A percentile compares a stretch with the other conserved stretches of the same genome.
These are phyloP conservation scores for Lymantria dispar DNA, from an alignment of 2,888 invertebrate genomes.

Conservation along the genomic window DNA sequence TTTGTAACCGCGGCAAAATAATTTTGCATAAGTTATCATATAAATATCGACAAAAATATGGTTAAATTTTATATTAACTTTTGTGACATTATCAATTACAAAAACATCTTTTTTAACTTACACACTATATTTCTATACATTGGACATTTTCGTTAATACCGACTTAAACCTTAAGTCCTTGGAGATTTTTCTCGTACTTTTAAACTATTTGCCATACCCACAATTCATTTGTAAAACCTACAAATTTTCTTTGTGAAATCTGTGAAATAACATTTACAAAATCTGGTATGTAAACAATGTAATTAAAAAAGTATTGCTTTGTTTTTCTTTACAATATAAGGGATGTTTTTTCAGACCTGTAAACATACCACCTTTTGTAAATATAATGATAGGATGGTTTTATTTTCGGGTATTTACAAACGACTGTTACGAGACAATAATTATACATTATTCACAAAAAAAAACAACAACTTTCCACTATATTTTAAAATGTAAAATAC, in stretches of 20 bases:
- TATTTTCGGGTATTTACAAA: neutral
- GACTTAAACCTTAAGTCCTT: neutral
- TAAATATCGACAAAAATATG: neutral
- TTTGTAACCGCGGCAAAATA: neutral
- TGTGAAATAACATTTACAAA: neutral
- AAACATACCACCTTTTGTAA: neutral
- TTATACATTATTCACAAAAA: neutral
- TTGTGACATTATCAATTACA: slow-evolving; percentile 22
- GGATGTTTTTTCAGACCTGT: too few relatives aligned
- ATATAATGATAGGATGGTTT: neutral
- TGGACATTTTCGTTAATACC: slow-evolving; percentile 4
- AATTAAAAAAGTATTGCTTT: neutral
- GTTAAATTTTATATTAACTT: neutral
- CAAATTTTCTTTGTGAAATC: too few relatives aligned
- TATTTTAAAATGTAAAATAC: neutral
- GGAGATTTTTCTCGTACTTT: neutral
- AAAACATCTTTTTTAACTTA: slow-evolving; percentile 1
- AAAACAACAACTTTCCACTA: neutral
- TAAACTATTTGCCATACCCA: too few relatives aligned
- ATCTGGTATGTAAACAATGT: neutral
- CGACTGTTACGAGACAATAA: neutral
- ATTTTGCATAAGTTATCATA: slow-evolving; percentile 4
- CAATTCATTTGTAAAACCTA: too few relatives aligned
- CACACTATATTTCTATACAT: slow-evolving; percentile 2
- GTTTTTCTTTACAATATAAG: too few relatives aligned